Evolutionary conservation across 2,888 invertebrate genomes (phyloP), one percentile per base, ranked within the genome.

Genomic region (Nycteola revayana): DNA sequence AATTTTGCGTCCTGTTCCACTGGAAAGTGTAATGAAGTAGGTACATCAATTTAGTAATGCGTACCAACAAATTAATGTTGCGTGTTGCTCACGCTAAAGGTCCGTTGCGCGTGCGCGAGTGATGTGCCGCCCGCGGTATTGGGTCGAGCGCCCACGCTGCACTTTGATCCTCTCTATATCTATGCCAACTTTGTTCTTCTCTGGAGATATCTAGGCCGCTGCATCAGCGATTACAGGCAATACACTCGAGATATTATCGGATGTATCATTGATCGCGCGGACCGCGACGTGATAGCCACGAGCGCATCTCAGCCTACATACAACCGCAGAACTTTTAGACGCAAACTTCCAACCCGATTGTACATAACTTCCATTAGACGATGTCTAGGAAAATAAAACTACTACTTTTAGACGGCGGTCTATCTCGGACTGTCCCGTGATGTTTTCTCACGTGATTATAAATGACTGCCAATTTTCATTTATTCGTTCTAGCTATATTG

Each of bases 151-250:
- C 86, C 86, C 84, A 86, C 86, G 75, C 75, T 68, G 84, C 83
- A 85, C 86, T 85, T 86, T 86, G 86, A 84, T 85, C 84, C 77
- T 66, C 72, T 61, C 62, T 68, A 75, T 72, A 77, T 85, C 83
- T 82, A 88, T 86, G 87, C 87, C 87, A 88, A 86, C 79, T 84
- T 74, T 74, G 79, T 82, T 82, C 80, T 78, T 71, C 78, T 74
- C 73, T 76, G 74, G 78, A 75, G 65, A 75, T 76, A 84, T 83
- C 78, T 83, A 79, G 80, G 76, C 60, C 82, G 71, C 65, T 80
- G 72, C 73, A 77, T 70, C 72, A 63, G 61, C 54, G 61, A 56
- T 68, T 63, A 61, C 64, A 47, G 58, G 56, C 63, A 64, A 63
- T 56, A 61, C 60, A 63, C 63, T 67, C 47, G 54, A 64, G 68